Evolutionary conservation across 1,140 invertebrate genomes (phyloP).

Genomic region (Paralvinella palmiformis): DNA sequence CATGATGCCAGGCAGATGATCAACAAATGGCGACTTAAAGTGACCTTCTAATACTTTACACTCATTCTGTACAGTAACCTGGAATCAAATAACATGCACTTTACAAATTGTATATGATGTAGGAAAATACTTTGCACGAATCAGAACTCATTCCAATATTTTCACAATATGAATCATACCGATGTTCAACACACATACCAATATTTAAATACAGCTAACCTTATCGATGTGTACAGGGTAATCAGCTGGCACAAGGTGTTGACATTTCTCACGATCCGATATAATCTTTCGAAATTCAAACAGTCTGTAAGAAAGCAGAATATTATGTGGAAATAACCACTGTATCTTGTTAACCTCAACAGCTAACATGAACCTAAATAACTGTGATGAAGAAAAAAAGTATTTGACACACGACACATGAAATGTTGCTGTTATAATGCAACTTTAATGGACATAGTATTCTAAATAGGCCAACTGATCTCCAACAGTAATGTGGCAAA

Average conservation of each 20-base stretch:
- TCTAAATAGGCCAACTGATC: neutral
- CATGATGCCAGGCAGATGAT: constrained; percentile 77
- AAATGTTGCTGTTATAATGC: neutral
- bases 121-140: no score
- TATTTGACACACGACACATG: neutral
- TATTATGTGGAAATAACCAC: no score
- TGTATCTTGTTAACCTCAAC: no score
- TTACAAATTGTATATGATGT: no score
- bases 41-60: constrained; percentile 76
- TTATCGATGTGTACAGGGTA: neutral
- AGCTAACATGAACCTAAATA: neutral
- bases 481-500: no score
- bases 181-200: no score
- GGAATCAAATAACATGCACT: constrained; percentile 63
- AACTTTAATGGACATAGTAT: neutral
- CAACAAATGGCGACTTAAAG: constrained; percentile 79
- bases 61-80: constrained; percentile 73
- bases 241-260: neutral
- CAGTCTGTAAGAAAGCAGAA: no score
- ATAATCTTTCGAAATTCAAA: neutral
- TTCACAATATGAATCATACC: no score
- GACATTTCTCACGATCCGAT: neutral
- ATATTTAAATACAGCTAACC: no score
- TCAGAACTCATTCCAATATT: no score
- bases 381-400: neutral